Base-by-base conservation (phyloP, 2,797 vertebrate species). In the Zalophus californianus region DNA sequence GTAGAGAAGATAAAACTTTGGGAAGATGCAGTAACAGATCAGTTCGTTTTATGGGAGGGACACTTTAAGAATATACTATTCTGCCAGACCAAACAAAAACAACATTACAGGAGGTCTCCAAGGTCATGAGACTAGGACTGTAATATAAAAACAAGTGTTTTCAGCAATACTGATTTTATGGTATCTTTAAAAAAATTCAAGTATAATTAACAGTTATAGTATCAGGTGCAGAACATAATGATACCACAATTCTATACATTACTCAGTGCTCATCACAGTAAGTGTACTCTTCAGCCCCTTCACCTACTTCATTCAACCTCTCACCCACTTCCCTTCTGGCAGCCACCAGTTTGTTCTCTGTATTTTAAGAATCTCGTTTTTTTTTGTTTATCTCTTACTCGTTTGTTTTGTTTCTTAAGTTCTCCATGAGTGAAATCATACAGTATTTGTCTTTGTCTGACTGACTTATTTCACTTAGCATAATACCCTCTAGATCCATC, bases 21-120 rank as follows among this genome's bases (percentile, higher is more conserved):
- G 70, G 96, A 96, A 21, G 50, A 95, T 0, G 91, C 58, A 35
- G 60, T 11, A 66, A 58, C 20, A 23, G 62, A 92, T 27, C 87
- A 92, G 58, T 14, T 0, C 62, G 94, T 96, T 96, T 68, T 84
- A 96, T 94, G 82, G 68, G 4, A 48, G 78, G 20, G n/a, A 83
- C 72, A 91, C 54, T 95, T 97, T 62, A 96, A 82, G n/a, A 18
- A 15, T 60, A 79, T 50, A 96, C 79, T 91, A 27, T 90, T 56
- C 21, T 90, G 73, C 9, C 50, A 79, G 32, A 93, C 0, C 14
- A 52, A 32, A 29, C 44, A 72, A n/a, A 32, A 4, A 77, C 54
- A 96, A 52, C 72, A 62, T 35, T 79, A 72, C 29, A 91, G 32
- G 14, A 58, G 91, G 66, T 88, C 77, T 54, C 32, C 62, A 79